Evolutionary conservation across 2,888 invertebrate genomes (phyloP).

Genomic region (Bibio marci): DNA sequence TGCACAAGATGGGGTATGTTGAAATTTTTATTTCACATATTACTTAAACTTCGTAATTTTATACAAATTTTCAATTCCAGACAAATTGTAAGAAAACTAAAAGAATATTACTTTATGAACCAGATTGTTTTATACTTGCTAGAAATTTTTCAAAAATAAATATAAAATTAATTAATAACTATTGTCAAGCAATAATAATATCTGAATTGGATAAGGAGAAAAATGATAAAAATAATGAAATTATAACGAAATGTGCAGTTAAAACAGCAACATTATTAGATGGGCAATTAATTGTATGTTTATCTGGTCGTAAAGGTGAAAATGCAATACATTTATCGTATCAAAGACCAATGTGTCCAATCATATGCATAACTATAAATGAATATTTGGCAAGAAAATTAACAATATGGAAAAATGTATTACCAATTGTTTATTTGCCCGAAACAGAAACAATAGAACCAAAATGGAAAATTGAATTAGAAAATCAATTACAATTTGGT

Average conservation of each 20-base stretch:
- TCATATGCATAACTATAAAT: constrained; percentile 15
- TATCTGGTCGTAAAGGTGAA: constrained; percentile 10
- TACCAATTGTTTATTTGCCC: constrained; percentile 18
- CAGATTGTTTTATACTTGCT: neutral
- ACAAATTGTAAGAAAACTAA: neutral
- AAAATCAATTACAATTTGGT: constrained; percentile 16
- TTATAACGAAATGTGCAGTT: neutral
- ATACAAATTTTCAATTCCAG: neutral
- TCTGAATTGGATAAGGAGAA: neutral
- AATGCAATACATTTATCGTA: constrained; percentile 2
- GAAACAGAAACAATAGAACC: constrained; percentile 5
- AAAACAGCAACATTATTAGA: constrained; percentile 9
- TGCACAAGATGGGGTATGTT: neutral
- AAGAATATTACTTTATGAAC: neutral
- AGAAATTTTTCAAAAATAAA: neutral
- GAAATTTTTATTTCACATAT: too few species aligned
- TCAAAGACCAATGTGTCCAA: constrained; percentile 24
- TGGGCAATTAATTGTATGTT: constrained; percentile 4
- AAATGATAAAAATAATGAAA: neutral
- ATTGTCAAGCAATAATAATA: neutral
- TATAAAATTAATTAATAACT: neutral
- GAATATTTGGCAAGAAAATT: constrained; percentile 14
- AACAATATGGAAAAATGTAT: constrained; percentile 20
- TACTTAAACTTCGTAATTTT: too few species aligned
- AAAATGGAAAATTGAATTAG: neutral